Evolutionary conservation across 2,888 invertebrate species (phyloP).

Genomic region (Phyllotreta cruciferae): DNA sequence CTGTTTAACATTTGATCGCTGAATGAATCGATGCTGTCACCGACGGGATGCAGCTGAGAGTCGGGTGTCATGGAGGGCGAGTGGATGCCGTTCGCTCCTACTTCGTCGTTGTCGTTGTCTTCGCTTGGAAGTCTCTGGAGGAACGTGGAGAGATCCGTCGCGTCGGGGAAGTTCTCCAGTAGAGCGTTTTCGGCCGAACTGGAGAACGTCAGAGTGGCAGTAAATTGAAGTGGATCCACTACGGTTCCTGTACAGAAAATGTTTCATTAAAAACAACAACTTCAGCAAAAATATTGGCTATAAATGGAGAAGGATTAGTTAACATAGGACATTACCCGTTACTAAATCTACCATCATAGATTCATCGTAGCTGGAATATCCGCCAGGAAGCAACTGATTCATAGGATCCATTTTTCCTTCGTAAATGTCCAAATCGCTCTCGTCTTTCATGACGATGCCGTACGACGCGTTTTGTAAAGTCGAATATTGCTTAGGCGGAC

Average conservation of each 20-base stretch:
- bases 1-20: slow-evolving; percentile 73
- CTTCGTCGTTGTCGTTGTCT: slow-evolving; percentile 67
- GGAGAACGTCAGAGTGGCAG: slow-evolving; percentile 81
- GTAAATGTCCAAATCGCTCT: slow-evolving; percentile 75
- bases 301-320: not conserved
- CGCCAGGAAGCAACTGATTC: slow-evolving; percentile 67
- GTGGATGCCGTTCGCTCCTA: slow-evolving; percentile 71
- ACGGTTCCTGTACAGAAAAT: slow-evolving; percentile 67
- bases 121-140: slow-evolving; percentile 72
- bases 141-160: slow-evolving; percentile 79
- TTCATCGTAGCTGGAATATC: slow-evolving; percentile 66
- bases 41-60: slow-evolving; percentile 62
- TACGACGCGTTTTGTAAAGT: slow-evolving; percentile 83
- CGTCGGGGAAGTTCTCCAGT: slow-evolving; percentile 79
- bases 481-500: slow-evolving; percentile 70
- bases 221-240: slow-evolving; percentile 83
- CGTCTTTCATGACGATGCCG: slow-evolving; percentile 75
- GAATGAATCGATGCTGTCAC: slow-evolving; percentile 72
- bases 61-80: slow-evolving; percentile 78
- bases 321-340: slow-evolving; percentile 13
- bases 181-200: slow-evolving; percentile 79
- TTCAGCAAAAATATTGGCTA: not conserved
- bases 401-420: slow-evolving; percentile 75
- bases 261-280: not conserved
- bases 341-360: slow-evolving; percentile 74